A percentile compares a stretch with the other conserved stretches of the same genome.
Conservation (phyloP, 2,888 invertebrate species). For the Eupeodes luniger region DNA sequence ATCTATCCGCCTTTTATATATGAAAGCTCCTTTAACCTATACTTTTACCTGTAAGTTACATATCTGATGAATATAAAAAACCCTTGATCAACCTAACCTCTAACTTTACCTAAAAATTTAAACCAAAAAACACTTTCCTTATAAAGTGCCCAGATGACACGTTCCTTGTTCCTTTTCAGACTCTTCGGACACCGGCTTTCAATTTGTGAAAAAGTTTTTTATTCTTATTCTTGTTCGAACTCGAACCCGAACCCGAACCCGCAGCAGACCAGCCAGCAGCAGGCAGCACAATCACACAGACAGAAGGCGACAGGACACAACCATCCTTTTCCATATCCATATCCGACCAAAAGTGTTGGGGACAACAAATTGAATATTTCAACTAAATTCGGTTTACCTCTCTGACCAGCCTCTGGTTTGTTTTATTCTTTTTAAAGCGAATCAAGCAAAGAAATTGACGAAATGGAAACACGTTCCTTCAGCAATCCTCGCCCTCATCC, state of each 20-base stretch:
- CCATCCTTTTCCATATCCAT: background rate
- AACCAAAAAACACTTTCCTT: constrained; percentile 8
- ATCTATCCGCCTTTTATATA: background rate
- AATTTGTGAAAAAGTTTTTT: constrained; percentile 55
- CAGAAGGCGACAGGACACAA: background rate
- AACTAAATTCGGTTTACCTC: constrained; percentile 59
- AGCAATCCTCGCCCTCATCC: background rate
- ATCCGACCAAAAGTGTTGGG: constrained; percentile 12
- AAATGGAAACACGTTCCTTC: constrained; percentile 35
- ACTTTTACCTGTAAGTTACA: background rate
- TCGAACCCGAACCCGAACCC: no score
- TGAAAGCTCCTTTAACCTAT: background rate
- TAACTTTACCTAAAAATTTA: constrained; percentile 4
- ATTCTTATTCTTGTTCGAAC: background rate
- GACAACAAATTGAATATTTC: constrained; percentile 65
- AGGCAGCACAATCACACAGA: no score
- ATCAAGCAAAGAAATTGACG: constrained; percentile 27
- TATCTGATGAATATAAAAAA: constrained; percentile 18
- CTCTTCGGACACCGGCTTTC: constrained; percentile 27
- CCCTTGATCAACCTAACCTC: background rate
- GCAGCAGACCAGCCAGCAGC: constrained; percentile 6
- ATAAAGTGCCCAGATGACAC: constrained; percentile 46
- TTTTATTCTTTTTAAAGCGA: constrained; percentile 32
- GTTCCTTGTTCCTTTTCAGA: constrained; percentile 13
- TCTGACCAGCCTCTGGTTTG: constrained; percentile 24